Evolutionary conservation across 2,888 invertebrate genomes (phyloP).

Genomic region (Caenorhabditis japonica): DNA sequence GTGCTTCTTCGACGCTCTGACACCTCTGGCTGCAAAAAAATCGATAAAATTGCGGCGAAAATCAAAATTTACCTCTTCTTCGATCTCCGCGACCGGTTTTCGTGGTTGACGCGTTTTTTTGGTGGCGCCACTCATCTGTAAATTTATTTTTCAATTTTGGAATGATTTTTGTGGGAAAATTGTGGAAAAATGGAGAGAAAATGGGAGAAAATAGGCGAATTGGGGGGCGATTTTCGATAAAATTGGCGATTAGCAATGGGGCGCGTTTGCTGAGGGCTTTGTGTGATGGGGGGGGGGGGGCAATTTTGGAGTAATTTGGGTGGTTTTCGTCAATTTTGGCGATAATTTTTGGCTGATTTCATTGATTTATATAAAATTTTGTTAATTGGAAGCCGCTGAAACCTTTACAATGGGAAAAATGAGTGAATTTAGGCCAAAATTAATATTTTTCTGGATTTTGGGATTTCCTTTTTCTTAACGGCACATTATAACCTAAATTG

Average conservation of each 20-base stretch:
- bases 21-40: not conserved
- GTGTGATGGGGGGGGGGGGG: too few relatives aligned
- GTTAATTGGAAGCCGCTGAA: too few relatives aligned
- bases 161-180: not conserved
- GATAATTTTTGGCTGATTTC: too few relatives aligned
- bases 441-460: too few relatives aligned
- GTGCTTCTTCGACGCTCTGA: slow-evolving; percentile 5
- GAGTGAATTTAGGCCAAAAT: too few relatives aligned
- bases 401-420: too few relatives aligned
- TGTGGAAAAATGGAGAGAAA: not conserved
- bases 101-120: slow-evolving; percentile 1
- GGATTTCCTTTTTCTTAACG: too few relatives aligned
- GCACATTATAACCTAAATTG: too few relatives aligned
- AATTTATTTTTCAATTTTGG: not conserved
- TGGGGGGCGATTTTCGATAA: not conserved
- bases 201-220: not conserved
- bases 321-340: too few relatives aligned
- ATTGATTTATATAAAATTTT: too few relatives aligned
- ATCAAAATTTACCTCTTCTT: not conserved
- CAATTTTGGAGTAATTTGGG: too few relatives aligned
- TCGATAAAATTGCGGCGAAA: not conserved
- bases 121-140: slow-evolving; percentile 16
- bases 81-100: not conserved
- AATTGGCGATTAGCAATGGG: not conserved
- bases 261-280: slow-evolving; percentile 2